phyloP scores from a whole-genome alignment of 2,797 vertebrate genomes.

The Sebastiscus albofasciatus region DNA sequence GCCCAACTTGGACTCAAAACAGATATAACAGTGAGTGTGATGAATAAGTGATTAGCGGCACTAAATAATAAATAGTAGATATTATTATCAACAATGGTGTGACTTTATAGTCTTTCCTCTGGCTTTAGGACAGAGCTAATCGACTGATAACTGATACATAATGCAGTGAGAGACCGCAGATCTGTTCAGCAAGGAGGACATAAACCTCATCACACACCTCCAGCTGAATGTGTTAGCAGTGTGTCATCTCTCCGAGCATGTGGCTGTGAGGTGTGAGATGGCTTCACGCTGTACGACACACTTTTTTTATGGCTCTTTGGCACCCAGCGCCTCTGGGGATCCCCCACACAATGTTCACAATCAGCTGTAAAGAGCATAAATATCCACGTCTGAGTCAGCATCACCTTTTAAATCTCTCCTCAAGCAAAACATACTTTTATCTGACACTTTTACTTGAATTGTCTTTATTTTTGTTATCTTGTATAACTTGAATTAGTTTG shows the following conservation, averaged over 20 bases:
- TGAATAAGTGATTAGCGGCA: conserved; percentile 71
- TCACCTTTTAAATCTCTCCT: neutral
- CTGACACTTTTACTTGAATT: neutral
- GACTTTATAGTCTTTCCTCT: conserved; percentile 43
- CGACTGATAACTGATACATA: conserved; percentile 54
- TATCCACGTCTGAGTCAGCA: neutral
- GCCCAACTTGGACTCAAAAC: conserved; percentile 28
- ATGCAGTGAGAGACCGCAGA: conserved; percentile 22
- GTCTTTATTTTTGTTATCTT: neutral
- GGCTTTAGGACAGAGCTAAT: conserved; percentile 29
- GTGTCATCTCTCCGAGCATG: conserved; percentile 47
- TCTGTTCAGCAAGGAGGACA: neutral
- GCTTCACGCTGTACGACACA: conserved; percentile 31
- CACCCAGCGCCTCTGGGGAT: conserved; percentile 3
- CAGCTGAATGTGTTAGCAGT: conserved; percentile 36
- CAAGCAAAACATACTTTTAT: neutral
- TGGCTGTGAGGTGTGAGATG: conserved; percentile 61
- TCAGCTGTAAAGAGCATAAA: conserved; percentile 18
- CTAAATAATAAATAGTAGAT: conserved; percentile 78
- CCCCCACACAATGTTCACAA: conserved; percentile 14
- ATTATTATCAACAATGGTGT: conserved; percentile 54
- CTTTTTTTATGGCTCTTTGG: conserved; percentile 37
- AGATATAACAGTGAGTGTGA: conserved; percentile 42
- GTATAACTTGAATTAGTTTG: too few relatives aligned
- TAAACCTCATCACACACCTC: neutral